phyloP scores from a whole-genome alignment of 2,888 invertebrate genomes.

The Plemyria rubiginata region DNA sequence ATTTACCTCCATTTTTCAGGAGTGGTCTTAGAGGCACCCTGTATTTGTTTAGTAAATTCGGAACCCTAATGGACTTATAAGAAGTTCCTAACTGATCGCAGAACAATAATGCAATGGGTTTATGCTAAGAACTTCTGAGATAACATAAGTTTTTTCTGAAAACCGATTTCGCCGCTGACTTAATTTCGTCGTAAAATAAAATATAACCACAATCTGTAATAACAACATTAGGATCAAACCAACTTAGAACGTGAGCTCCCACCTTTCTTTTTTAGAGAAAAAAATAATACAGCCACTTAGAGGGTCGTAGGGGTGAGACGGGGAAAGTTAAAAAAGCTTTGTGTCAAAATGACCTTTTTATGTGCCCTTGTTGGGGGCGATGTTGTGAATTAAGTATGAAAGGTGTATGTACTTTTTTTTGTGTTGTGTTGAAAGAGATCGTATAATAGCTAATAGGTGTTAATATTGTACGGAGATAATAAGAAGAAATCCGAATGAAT shows the following conservation, averaged over 20 bases:
- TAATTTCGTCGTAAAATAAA: constrained; percentile 16
- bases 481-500: too few relatives aligned
- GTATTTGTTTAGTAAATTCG: too few relatives aligned
- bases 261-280: constrained; percentile 40
- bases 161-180: constrained; percentile 22
- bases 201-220: constrained; percentile 15
- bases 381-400: constrained; percentile 32
- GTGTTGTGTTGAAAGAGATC: not conserved
- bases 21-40: too few relatives aligned
- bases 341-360: constrained; percentile 52
- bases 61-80: not conserved
- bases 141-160: constrained; percentile 11
- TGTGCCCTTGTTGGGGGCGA: constrained; percentile 35
- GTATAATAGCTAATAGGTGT: too few relatives aligned
- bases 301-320: constrained; percentile 43
- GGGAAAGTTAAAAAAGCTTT: constrained; percentile 49
- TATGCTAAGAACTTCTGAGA: not conserved
- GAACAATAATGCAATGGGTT: not conserved
- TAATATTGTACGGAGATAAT: too few relatives aligned
- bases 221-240: constrained; percentile 39
- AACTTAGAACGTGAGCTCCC: constrained; percentile 39
- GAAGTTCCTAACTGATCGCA: not conserved
- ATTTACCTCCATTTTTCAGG: too few relatives aligned
- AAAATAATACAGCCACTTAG: constrained; percentile 48
- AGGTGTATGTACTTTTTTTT: not conserved